phyloP scores from a whole-genome alignment of 2,113 vertebrate species.

The Egretta garzetta region DNA sequence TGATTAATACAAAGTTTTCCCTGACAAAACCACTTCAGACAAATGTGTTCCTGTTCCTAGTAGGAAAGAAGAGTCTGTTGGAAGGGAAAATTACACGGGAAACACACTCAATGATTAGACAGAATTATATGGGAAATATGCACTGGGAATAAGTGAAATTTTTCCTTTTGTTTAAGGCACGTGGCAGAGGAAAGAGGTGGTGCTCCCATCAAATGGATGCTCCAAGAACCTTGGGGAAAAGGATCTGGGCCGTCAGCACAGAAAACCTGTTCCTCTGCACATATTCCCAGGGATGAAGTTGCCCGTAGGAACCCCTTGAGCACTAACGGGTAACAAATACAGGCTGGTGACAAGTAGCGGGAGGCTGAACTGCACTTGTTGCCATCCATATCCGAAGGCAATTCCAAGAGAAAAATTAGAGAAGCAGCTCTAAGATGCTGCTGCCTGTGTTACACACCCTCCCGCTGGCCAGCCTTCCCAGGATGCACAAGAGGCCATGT shows the following conservation, averaged over 20 bases:
- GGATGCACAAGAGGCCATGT: fast-evolving
- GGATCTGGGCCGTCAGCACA: not conserved
- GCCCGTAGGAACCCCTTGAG: not conserved
- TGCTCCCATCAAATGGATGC: not conserved
- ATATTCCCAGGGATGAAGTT: not conserved
- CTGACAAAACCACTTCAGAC: not conserved
- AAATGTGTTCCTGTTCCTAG: not conserved
- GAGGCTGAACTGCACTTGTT: not conserved
- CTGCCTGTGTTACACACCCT: not conserved
- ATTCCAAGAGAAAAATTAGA: not conserved
- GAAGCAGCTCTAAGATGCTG: not conserved
- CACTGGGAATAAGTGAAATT: not conserved
- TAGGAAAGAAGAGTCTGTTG: not conserved
- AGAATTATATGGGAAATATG: not conserved
- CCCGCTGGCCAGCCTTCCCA: not conserved
- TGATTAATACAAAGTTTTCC: not conserved
- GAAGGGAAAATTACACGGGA: not conserved
- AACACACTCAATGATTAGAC: not conserved
- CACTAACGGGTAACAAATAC: not conserved
- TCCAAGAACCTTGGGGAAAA: not conserved
- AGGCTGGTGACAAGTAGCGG: not conserved
- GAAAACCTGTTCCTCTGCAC: not conserved
- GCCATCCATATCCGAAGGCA: not conserved
- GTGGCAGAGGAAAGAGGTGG: not conserved
- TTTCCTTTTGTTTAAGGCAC: not conserved